phyloP scores from a whole-genome alignment of 2,888 invertebrate genomes.

The Melieria crassipennis region DNA sequence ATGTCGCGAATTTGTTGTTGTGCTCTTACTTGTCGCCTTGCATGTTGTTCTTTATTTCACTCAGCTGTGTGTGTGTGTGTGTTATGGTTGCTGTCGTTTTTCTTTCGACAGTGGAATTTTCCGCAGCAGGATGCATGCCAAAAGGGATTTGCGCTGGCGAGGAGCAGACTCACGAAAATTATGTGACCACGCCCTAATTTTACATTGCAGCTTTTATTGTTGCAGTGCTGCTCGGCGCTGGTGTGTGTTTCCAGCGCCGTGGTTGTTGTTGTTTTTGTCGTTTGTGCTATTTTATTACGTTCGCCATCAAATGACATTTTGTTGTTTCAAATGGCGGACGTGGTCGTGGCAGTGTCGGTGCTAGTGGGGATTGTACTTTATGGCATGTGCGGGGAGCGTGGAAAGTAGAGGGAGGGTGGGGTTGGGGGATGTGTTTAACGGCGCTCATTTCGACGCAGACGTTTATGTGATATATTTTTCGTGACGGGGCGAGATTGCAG shows the following conservation, averaged over 20 bases:
- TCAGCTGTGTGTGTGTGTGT: conserved; percentile 7
- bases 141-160: neutral
- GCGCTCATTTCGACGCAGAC: conserved; percentile 8
- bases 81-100: neutral
- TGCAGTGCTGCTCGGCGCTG: neutral
- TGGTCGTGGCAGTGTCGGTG: no score
- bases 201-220: conserved; percentile 3
- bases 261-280: conserved; percentile 11
- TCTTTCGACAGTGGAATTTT: neutral
- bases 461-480: neutral
- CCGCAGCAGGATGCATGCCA: neutral
- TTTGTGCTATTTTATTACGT: conserved; percentile 7
- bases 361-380: no score
- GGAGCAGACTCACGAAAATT: neutral
- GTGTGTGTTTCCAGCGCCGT: conserved; percentile 15
- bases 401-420: neutral
- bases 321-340: conserved; percentile 7
- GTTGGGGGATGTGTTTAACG: conserved; percentile 16
- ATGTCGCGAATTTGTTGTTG: neutral
- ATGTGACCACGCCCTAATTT: conserved; percentile 37
- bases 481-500: no score
- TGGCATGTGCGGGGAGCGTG: neutral
- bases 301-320: conserved; percentile 17
- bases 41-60: neutral
- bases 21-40: neutral